phyloP scores from a whole-genome alignment of 2,888 invertebrate genomes.

The Cheilosia vulpina region DNA sequence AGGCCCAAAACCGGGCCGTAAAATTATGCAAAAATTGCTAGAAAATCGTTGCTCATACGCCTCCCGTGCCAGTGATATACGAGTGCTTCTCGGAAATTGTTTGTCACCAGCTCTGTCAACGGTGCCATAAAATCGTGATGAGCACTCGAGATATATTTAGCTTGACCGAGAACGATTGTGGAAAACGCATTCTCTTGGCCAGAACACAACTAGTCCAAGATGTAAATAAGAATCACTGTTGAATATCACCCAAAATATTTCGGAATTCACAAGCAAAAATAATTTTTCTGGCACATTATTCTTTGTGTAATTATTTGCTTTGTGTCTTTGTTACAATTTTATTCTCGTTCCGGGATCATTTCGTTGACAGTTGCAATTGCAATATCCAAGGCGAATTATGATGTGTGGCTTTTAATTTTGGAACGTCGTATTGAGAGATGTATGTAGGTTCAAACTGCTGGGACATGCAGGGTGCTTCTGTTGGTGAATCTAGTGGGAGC shows the following conservation, averaged over 20 bases:
- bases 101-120: slow-evolving; percentile 29
- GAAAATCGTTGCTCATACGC: slow-evolving; percentile 28
- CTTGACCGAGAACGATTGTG: neutral
- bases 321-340: neutral
- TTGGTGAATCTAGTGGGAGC: no score
- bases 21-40: neutral
- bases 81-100: neutral
- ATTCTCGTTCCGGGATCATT: neutral
- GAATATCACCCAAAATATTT: neutral
- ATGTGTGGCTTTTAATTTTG: no score
- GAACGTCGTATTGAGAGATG: no score
- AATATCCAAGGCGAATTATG: no score
- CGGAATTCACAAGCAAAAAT: neutral
- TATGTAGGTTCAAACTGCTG: no score
- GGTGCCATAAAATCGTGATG: slow-evolving; percentile 20
- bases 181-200: neutral
- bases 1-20: neutral
- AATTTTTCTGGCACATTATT: neutral
- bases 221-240: neutral
- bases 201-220: neutral
- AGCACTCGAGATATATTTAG: slow-evolving; percentile 34
- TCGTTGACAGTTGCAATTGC: no score
- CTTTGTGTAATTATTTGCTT: neutral
- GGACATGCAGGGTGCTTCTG: no score
- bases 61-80: neutral